Evolutionary conservation across 2,113 vertebrate species (phyloP), one percentile per base, ranked within the genome.

Genomic region (Clarias macrocephalus): DNA sequence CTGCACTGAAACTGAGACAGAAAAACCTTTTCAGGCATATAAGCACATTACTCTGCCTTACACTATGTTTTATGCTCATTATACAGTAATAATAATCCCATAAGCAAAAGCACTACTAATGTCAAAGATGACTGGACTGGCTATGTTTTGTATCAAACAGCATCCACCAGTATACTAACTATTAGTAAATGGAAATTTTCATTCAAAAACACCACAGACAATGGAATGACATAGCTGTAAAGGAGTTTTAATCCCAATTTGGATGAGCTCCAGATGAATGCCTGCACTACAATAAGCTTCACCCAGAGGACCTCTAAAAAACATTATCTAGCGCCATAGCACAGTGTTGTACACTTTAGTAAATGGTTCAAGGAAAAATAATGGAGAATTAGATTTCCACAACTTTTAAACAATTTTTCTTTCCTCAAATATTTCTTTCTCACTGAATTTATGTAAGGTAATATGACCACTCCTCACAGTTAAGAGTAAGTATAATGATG

Each of bases 221-320:
- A 92, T 89, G 92, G 92, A 85, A 42, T 84, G 90, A 87, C 91
- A 89, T 87, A 90, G 91, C 82, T 88, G 88, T 91, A 93, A 87
- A 57, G 77, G 88, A 88, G 90, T 28, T 88, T 89, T 93, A 93
- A 93, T 94, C 93, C 92, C 86, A 88, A 28, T 82, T 86, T 94
- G 93, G 93, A 93, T 88, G 21, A 19, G 3, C 21, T 93, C 95
- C 94, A 94, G 89, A 72, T 88, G 75, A 90, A 82, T 76, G 72
- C 37, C 86, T 89, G 48, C 80, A 77, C 83, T 90, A 86, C 88
- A 80, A 84, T 83, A 89, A 90, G 76, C 88, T 56, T 86, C 83
- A 90, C 90, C 91, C 87, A 88, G 88, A 86, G 57, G 75, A 52
- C 63, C 28, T 19, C 57, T 84, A 82, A 89, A 89, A 88, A 70